phyloP scores from a whole-genome alignment of 2,113 vertebrate species.

The Mesembrinibis cayennensis region DNA sequence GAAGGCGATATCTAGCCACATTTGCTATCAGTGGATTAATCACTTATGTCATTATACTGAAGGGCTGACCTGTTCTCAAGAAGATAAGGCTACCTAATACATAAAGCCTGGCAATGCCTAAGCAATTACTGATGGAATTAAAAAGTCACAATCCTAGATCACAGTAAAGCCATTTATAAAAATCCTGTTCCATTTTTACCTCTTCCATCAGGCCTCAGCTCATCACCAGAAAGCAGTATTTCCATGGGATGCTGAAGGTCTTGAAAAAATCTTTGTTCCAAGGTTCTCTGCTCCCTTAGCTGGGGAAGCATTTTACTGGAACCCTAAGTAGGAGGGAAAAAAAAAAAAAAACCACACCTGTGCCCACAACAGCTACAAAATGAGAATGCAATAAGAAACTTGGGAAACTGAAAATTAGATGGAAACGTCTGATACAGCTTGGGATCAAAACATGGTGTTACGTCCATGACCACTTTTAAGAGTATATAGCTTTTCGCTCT shows the following conservation, averaged over 20 bases:
- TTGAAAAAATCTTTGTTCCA: neutral
- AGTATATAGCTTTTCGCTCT: neutral
- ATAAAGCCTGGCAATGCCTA: neutral
- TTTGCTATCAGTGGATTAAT: neutral
- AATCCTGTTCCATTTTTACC: neutral
- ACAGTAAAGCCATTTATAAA: neutral
- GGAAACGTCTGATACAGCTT: neutral
- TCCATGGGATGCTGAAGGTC: neutral
- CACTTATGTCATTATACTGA: neutral
- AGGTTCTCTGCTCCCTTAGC: neutral
- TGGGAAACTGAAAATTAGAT: neutral
- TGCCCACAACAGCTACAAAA: neutral
- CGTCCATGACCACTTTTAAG: neutral
- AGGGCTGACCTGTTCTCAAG: neutral
- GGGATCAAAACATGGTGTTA: neutral
- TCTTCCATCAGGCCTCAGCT: neutral
- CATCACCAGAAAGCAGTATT: neutral
- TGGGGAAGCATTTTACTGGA: neutral
- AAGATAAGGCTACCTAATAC: neutral
- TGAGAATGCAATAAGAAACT: neutral
- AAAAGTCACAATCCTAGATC: neutral
- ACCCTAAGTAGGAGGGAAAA: neutral
- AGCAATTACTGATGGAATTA: neutral
- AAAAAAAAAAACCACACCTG: no score
- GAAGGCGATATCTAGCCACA: accelerated